Base-by-base conservation (phyloP, 2,113 vertebrate species). In the Hemiprocne comata region DNA sequence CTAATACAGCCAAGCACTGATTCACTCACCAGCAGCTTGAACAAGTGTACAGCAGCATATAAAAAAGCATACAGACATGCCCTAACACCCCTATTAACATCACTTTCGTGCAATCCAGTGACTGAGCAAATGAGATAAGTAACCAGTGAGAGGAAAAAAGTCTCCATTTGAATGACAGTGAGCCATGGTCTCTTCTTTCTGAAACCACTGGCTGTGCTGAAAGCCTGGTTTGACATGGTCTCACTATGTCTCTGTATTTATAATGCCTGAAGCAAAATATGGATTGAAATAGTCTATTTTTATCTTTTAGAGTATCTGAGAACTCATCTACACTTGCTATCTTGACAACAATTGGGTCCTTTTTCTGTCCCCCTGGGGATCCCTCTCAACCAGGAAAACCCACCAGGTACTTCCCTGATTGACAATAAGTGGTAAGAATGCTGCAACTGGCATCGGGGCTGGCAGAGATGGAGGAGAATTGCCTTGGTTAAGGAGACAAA, bases 1-100 rank as follows among this genome's bases (percentile, higher is more conserved):
- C 79, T 60, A 74, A 92, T n/a, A 36, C 46, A 92, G 90, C 83
- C 90, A 92, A 96, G 92, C 75, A 81, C 34, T 93, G 88, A 81
- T 79, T 84, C 87, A 93, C 65, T 46, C 61, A 70, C 80, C 69
- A 96, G 73, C 65, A 89, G 76, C 57, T 71, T 84, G 46, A 87
- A 77, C 53, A 93, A 90, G 82, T 75, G 57, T 75, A 78, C 62
- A 86, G 76, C 72, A 84, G 65, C 24, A 55, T 38, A 90, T 26
- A 77, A 26, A 83, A 9, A 57, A 77, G 21, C 64, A 77, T 28
- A 81, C 17, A 78, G 87, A 74, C 42, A 40, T 89, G 86, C 36
- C 86, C 86, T 46, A 84, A 86, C 69, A 92, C 48, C 51, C 23
- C 0, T 78, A 64, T 62, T 88, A 67, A 60, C 28, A 48, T 55